Evolutionary conservation across 2,797 vertebrate genomes (phyloP).

Genomic region (Hyperoplus immaculatus): DNA sequence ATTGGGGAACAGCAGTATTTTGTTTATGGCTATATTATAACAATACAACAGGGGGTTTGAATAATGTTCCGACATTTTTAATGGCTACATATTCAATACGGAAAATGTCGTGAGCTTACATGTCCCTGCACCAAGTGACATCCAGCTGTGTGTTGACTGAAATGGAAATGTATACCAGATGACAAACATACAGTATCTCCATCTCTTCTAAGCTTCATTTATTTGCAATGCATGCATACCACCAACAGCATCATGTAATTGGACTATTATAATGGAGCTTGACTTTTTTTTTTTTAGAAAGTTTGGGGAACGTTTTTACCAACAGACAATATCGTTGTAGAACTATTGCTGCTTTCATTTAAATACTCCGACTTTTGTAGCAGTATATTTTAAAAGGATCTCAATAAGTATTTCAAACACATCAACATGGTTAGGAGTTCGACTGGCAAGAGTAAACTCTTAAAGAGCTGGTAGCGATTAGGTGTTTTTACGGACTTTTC

Average conservation of each 20-base stretch:
- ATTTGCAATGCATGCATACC: not conserved
- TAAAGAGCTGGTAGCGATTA: not conserved
- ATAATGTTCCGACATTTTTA: constrained; percentile 33
- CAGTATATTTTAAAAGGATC: not conserved
- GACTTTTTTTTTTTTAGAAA: not conserved
- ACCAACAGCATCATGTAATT: not conserved
- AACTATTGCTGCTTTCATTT: not conserved
- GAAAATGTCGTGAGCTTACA: not conserved
- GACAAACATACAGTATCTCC: constrained; percentile 12
- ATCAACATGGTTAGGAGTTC: not conserved
- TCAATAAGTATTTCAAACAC: not conserved
- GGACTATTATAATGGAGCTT: not conserved
- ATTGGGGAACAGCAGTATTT: not conserved
- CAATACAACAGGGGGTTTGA: constrained; percentile 35
- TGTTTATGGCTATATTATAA: constrained; percentile 16
- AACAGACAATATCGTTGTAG: not conserved
- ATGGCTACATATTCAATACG: constrained; percentile 32
- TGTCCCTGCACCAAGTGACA: not conserved
- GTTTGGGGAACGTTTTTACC: not conserved
- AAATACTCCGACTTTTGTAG: not conserved
- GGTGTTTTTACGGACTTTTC: not conserved
- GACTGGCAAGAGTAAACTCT: not conserved
- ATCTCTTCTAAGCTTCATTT: constrained; percentile 20
- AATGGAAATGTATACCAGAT: constrained; percentile 26
- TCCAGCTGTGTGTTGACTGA: constrained; percentile 40